These are phyloP conservation scores for Rhadina sibilatrix DNA, from an alignment of 2,113 vertebrate species.

Conservation along the genomic window DNA sequence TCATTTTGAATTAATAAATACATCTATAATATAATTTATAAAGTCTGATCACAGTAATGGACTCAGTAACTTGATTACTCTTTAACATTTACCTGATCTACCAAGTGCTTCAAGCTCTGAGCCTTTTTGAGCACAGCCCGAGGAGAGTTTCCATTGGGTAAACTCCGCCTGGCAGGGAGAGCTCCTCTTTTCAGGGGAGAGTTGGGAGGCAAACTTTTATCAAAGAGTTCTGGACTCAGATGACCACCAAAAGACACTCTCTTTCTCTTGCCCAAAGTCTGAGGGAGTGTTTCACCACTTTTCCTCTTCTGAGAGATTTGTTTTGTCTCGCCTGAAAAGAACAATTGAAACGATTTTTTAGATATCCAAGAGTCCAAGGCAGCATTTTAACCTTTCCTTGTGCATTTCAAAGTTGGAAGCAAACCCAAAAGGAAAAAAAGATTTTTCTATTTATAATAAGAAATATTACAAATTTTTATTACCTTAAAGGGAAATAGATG, in stretches of 20 bases:
- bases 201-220: constrained; percentile 85
- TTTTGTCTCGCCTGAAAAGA: not conserved
- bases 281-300: not conserved
- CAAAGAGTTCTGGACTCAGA: constrained; percentile 87
- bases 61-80: not conserved
- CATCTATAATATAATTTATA: not conserved
- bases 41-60: not conserved
- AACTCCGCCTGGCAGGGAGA: constrained; percentile 71
- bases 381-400: not conserved
- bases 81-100: constrained; percentile 60
- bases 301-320: constrained; percentile 69
- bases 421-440: not conserved
- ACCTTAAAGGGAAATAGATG: not conserved
- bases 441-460: too few relatives aligned
- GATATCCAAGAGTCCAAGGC: not conserved
- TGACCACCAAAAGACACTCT: constrained; percentile 87
- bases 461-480: too few relatives aligned
- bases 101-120: constrained; percentile 10
- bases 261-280: constrained; percentile 74
- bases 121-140: constrained; percentile 77
- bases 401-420: not conserved
- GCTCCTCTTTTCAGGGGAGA: constrained; percentile 84
- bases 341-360: not conserved
- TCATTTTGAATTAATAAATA: not conserved
- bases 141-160: constrained; percentile 42